Evolutionary conservation across 2,797 vertebrate species (phyloP), one percentile per base, ranked within the genome.

Genomic region (Sebastes baramenuke): DNA sequence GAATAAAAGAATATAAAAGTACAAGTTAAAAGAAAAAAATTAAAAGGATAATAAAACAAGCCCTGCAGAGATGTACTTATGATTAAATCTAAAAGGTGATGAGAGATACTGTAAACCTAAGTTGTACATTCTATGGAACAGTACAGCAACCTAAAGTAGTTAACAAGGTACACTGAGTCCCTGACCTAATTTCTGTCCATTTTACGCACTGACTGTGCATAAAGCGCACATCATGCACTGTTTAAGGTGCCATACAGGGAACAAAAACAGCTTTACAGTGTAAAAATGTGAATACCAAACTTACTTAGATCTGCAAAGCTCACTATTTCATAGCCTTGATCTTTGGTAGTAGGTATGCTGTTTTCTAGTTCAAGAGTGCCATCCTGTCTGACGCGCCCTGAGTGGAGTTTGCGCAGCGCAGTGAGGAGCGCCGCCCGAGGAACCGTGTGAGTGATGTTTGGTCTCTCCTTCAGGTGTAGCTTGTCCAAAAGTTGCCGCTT

Each of bases 401-500:
- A 91, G 80, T 97, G 96, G 52, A 99, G 94, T 85, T 96, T 97
- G 84, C 96, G 95, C 75, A 99, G 95, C 69, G 97, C 98, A 0
- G 96, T 97, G 84, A 96, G 83, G 65, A 99, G 96, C 11, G 96
- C 96, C 0, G 78, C 89, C 20, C 97, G 94, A 55, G 97, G 95
- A 83, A 97, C 94, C 0, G 96, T 92, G 8, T 97, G 97, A 46
- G 94, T 94, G 91, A 97, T 96, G 84, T 95, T 96, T 29, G 98
- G 98, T 56, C 96, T 96, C 29, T 97, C 96, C 36, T 95, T 96
- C 91, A 99, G 94, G 84, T 97, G 96, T 75, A 99, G 88, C 59
- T 97, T 98, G 75, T 96, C 95, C 88, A 99, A 88, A 84, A 99
- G 97, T 90, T 98, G 97, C 88, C 96, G 95, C 84, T 98, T 98